Conservation (phyloP, 1,140 invertebrate genomes). For the Aphelenchoides besseyi region DNA sequence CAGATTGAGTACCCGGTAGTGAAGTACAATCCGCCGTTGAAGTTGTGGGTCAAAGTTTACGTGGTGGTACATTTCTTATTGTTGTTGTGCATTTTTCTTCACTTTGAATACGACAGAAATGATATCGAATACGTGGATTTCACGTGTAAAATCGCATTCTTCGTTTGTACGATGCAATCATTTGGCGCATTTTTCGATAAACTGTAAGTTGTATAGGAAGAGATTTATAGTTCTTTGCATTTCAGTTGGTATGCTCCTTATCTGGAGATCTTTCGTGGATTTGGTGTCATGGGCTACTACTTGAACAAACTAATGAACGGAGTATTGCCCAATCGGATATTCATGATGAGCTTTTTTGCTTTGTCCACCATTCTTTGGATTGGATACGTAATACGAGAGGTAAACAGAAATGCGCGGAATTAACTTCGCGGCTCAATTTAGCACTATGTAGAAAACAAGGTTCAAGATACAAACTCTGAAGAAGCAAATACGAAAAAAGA, state of each 20-base stretch:
- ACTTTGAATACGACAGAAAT: constrained; percentile 60
- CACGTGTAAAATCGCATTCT: constrained; percentile 55
- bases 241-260: constrained; percentile 54
- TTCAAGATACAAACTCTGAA: neutral
- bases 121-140: constrained; percentile 50
- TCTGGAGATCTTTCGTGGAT: constrained; percentile 52
- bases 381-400: constrained; percentile 23
- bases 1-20: constrained; percentile 44
- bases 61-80: constrained; percentile 54
- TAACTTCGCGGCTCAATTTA: too few species aligned
- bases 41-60: constrained; percentile 50
- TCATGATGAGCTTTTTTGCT: constrained; percentile 49
- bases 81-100: constrained; percentile 57
- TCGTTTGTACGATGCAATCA: constrained; percentile 57
- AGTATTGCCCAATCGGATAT: constrained; percentile 52
- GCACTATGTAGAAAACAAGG: constrained; percentile 1
- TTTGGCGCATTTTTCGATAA: constrained; percentile 61
- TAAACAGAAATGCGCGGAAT: too few species aligned
- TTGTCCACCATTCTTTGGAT: constrained; percentile 35
- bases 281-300: constrained; percentile 56
- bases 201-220: constrained; percentile 29
- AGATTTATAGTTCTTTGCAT: constrained; percentile 13
- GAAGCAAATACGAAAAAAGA: constrained; percentile 9
- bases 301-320: constrained; percentile 43
- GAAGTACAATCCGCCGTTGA: constrained; percentile 55